A percentile compares a stretch with the other conserved stretches of the same genome.
Conservation (phyloP, 2,797 vertebrate genomes). For the Spondyliosoma cantharus region DNA sequence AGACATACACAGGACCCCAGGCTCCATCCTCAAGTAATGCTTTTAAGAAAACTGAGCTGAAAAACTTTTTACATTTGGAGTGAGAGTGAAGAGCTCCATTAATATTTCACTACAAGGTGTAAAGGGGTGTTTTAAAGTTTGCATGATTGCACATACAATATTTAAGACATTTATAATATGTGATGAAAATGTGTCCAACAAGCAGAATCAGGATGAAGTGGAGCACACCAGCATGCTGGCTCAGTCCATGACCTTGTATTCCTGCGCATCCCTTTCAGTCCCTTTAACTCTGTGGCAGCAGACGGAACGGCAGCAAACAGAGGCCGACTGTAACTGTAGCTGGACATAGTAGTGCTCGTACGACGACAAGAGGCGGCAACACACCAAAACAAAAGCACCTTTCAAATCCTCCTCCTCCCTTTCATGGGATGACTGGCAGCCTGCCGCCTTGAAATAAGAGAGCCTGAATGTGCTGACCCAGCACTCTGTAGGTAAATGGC, state of each 20-base stretch:
- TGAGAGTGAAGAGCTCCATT: background rate
- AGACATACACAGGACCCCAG: background rate
- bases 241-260: constrained; percentile 29
- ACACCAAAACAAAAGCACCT: constrained; percentile 70
- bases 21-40: background rate
- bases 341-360: constrained; percentile 21
- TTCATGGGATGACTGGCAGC: constrained; percentile 54
- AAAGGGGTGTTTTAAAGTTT: background rate
- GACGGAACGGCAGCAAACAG: constrained; percentile 20
- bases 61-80: constrained; percentile 4
- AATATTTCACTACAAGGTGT: constrained; percentile 9
- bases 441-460: constrained; percentile 68
- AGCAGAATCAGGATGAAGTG: background rate
- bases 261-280: background rate
- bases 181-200: background rate
- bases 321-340: constrained; percentile 42
- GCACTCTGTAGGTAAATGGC: constrained; percentile 73
- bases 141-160: constrained; percentile 8
- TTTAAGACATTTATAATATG: background rate
- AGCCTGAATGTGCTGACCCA: constrained; percentile 67
- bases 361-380: constrained; percentile 28
- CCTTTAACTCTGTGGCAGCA: constrained; percentile 18
- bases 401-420: constrained; percentile 48
- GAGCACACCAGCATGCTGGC: background rate
- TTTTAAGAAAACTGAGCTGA: constrained; percentile 2